Percentiles rank a stretch among this genome's conserved stretches.
phyloP scores from a whole-genome alignment of 2,113 vertebrate genomes.

The Passer domesticus region DNA sequence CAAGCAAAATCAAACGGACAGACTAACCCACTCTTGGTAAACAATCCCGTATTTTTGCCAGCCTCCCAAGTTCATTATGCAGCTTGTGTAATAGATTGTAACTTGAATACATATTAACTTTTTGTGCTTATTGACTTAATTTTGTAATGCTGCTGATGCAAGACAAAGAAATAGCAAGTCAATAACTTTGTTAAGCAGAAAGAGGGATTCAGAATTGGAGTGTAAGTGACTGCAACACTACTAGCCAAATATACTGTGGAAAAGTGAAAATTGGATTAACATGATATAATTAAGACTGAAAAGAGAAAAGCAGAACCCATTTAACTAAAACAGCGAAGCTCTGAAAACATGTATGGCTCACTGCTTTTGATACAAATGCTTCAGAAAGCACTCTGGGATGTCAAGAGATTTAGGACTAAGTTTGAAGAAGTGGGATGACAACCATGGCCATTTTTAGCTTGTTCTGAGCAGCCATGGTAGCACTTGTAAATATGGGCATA shows the following conservation, averaged over 20 bases:
- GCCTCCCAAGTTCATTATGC: not conserved
- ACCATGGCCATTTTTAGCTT: not conserved
- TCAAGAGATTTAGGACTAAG: not conserved
- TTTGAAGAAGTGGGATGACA: not conserved
- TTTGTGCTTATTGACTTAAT: not conserved
- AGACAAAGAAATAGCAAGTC: not conserved
- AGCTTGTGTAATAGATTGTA: conserved; percentile 15
- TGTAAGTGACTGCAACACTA: not conserved
- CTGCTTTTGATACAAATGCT: not conserved
- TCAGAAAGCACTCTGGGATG: not conserved
- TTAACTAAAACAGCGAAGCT: not conserved
- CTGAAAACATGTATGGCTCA: not conserved
- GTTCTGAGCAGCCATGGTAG: not conserved
- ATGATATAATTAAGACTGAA: not conserved
- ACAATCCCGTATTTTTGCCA: not conserved
- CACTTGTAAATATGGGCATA: not conserved
- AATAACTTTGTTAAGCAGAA: not conserved
- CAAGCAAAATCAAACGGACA: conserved; percentile 1
- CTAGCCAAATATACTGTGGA: not conserved
- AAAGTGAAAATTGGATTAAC: not conserved
- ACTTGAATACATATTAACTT: not conserved
- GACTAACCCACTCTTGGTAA: not conserved
- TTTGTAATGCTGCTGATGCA: conserved; percentile 31
- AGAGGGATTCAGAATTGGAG: not conserved
- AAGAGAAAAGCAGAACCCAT: not conserved